phyloP scores from a whole-genome alignment of 2,797 vertebrate species.

The Sebastes oblongus region DNA sequence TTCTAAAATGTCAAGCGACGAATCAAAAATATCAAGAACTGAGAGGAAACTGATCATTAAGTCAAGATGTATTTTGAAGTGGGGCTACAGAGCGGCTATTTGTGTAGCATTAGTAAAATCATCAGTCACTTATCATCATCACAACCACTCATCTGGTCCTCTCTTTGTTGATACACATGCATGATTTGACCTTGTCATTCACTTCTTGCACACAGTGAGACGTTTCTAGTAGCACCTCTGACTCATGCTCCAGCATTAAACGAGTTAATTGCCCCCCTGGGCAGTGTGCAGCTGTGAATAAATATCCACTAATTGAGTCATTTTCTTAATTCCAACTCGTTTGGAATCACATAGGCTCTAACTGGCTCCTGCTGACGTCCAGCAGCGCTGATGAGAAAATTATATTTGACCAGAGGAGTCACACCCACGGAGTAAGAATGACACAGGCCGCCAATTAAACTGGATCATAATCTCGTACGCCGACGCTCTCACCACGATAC shows the following conservation, averaged over 20 bases:
- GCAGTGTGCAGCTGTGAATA: conserved; percentile 67
- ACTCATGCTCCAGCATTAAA: conserved; percentile 40
- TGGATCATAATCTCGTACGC: conserved; percentile 62
- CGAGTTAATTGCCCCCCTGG: conserved; percentile 60
- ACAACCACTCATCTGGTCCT: neutral
- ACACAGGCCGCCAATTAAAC: conserved; percentile 69
- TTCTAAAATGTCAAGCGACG: neutral
- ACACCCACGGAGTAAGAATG: conserved; percentile 53
- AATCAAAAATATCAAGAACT: neutral
- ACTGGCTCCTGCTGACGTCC: conserved; percentile 46
- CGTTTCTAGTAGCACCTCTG: conserved; percentile 18
- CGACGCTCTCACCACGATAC: conserved; percentile 45
- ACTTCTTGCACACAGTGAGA: conserved; percentile 6
- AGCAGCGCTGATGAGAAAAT: conserved; percentile 65
- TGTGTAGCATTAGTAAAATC: neutral
- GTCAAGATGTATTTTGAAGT: neutral
- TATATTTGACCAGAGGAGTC: conserved; percentile 64
- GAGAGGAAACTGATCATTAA: neutral
- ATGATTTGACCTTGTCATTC: conserved; percentile 41
- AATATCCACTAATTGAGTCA: conserved; percentile 67
- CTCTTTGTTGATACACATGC: conserved; percentile 1
- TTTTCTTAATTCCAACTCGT: conserved; percentile 67
- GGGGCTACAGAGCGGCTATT: neutral
- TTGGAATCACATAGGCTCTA: conserved; percentile 49
- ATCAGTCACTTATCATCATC: neutral